Base-by-base conservation (phyloP, 2,113 vertebrate species). In the Galbula dea region DNA sequence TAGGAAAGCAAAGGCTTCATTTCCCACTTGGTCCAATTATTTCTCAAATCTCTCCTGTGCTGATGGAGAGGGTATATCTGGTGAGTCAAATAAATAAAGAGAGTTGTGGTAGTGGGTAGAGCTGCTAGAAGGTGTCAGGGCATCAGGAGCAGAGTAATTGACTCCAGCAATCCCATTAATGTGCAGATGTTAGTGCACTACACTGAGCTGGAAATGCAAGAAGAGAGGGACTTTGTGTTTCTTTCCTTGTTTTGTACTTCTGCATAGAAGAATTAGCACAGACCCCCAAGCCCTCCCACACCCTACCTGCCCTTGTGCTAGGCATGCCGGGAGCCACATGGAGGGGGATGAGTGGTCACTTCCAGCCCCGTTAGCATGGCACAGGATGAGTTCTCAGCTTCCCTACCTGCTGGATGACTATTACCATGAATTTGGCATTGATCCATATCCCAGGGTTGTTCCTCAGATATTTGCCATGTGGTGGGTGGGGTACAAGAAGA, bases 1-100 rank as follows among this genome's bases (percentile, higher is more conserved):
- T n/a, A 57, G 65, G 80, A 52, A 87, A 32, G 66, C 7, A 20
- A 32, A 0, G 0, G 66, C 66, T 66, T 11, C 43, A 61, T 59
- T 76, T 95, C 92, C 95, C 91, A 74, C 79, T 74, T 48, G 88
- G 79, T 16, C 86, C 80, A 92, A 94, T 97, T 96, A 95, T 92
- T 91, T 96, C 83, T 77, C 36, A 49, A 66, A 88, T 37, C 59
- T 79, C 58, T 90, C 43, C 46, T 23, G 26, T n/a, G 86, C 57
- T 41, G 57, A 45, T 76, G 77, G 75, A 81, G 79, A 89, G 88
- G 51, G 87, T 88, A 7, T 32, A 7, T 36, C 61, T 74, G 69
- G 41, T 10, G 63, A 90, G 48, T 32, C 41, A 12, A 4, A 67
- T 62, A 86, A 91, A 93, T 61, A 69, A 68, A 69, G 80, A 36